A percentile compares a stretch with the other conserved stretches of the same genome.
Conservation (phyloP, 1,140 invertebrate species). For the Platorchestia sp. region DNA sequence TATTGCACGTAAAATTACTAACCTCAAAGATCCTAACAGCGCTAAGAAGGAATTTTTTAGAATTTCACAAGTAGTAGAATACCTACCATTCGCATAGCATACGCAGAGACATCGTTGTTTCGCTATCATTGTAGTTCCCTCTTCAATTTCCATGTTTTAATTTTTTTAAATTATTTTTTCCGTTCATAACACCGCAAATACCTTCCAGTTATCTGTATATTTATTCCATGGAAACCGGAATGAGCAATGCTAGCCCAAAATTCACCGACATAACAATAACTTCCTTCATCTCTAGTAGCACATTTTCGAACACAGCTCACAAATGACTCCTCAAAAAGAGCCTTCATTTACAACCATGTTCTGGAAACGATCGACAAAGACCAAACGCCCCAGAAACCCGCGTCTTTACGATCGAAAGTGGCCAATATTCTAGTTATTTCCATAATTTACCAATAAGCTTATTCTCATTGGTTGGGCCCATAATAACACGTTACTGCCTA, state of each 20-base stretch:
- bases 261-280: background rate
- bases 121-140: no score
- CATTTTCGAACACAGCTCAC: background rate
- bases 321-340: background rate
- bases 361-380: background rate
- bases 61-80: no score
- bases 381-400: background rate
- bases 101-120: no score
- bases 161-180: background rate
- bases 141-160: background rate
- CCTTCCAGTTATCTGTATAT: background rate
- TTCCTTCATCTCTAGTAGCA: background rate
- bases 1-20: background rate
- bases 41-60: no score
- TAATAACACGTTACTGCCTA: slow-evolving; percentile 35
- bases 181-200: background rate
- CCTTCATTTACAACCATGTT: slow-evolving; percentile 2
- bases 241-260: background rate
- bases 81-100: no score
- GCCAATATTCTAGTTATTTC: slow-evolving; percentile 11
- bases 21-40: background rate
- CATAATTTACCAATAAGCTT: slow-evolving; percentile 41
- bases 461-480: background rate
- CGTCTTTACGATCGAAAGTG: background rate
- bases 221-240: background rate